phyloP scores from a whole-genome alignment of 2,797 vertebrate species.

The Chrysocyon brachyurus region DNA sequence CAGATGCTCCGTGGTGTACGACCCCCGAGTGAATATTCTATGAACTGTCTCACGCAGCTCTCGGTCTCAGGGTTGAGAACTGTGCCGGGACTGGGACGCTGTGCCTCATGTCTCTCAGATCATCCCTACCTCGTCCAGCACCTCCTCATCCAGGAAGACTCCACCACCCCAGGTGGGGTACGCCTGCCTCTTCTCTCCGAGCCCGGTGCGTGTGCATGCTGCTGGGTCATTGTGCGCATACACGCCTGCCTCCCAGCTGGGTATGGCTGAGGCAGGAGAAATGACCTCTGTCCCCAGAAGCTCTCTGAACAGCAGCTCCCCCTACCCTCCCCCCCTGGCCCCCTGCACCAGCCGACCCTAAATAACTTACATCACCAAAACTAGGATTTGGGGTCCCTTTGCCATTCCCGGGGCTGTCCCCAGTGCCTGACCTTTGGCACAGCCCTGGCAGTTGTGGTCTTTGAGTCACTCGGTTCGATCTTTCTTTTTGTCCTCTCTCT shows the following conservation, averaged over 20 bases:
- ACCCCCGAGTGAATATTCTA: neutral
- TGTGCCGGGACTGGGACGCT: neutral
- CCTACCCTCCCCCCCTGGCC: neutral
- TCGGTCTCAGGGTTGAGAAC: neutral
- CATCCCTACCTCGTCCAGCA: neutral
- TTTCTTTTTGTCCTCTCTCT: neutral
- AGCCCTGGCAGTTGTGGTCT: neutral
- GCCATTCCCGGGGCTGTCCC: neutral
- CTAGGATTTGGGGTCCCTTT: neutral
- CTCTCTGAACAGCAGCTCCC: neutral
- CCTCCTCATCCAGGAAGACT: neutral
- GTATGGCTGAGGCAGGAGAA: neutral
- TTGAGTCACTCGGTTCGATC: neutral
- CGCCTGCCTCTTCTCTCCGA: neutral
- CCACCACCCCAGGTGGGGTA: neutral
- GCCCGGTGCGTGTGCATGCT: fast-evolving
- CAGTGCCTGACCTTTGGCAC: neutral
- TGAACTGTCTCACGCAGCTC: neutral
- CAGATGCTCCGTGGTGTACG: neutral
- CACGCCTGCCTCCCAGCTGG: neutral
- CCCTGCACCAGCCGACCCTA: neutral
- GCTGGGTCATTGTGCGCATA: neutral
- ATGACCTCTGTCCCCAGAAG: neutral
- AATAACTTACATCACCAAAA: neutral
- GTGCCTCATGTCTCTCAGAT: neutral